A percentile compares a stretch with the other conserved stretches of the same genome.
phyloP scores from a whole-genome alignment of 2,888 invertebrate genomes.

The Eustalomyia histrio region DNA sequence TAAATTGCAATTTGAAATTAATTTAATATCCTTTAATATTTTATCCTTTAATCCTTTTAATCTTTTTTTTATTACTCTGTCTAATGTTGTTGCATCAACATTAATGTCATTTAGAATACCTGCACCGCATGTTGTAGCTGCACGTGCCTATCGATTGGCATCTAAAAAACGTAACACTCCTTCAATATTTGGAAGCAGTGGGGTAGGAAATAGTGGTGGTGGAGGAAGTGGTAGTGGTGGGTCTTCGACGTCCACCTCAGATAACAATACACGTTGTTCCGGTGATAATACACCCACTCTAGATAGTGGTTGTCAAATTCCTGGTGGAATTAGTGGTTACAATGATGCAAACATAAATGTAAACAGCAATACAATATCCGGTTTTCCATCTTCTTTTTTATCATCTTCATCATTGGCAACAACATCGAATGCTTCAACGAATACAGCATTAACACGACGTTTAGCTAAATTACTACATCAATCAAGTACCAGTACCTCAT shows the following conservation, averaged over 20 bases:
- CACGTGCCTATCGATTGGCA: slow-evolving; percentile 81
- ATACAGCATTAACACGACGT: slow-evolving; percentile 73
- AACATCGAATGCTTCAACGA: slow-evolving; percentile 35
- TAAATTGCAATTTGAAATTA: too few species aligned
- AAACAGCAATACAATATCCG: slow-evolving; percentile 36
- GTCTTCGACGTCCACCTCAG: slow-evolving; percentile 55
- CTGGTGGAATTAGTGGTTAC: slow-evolving; percentile 59
- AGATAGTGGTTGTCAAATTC: slow-evolving; percentile 50
- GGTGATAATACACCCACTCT: slow-evolving; percentile 57
- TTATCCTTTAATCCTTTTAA: too few species aligned
- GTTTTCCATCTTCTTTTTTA: slow-evolving; percentile 28
- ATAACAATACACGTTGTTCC: slow-evolving; percentile 50
- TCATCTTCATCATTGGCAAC: slow-evolving; percentile 34
- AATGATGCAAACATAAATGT: slow-evolving; percentile 19
- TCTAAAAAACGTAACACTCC: slow-evolving; percentile 72
- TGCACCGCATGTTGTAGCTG: slow-evolving; percentile 82
- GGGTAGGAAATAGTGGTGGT: slow-evolving; percentile 49
- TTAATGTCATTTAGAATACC: slow-evolving; percentile 79
- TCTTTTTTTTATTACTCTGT: background rate
- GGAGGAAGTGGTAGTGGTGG: slow-evolving; percentile 68
- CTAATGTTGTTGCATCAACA: background rate
- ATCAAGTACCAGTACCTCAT: slow-evolving; percentile 69
- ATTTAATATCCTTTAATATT: background rate
- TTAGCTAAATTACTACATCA: slow-evolving; percentile 76
- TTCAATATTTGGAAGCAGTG: slow-evolving; percentile 65